Evolutionary conservation across 2,888 invertebrate genomes (phyloP).

Genomic region (Ophioninae sp.): DNA sequence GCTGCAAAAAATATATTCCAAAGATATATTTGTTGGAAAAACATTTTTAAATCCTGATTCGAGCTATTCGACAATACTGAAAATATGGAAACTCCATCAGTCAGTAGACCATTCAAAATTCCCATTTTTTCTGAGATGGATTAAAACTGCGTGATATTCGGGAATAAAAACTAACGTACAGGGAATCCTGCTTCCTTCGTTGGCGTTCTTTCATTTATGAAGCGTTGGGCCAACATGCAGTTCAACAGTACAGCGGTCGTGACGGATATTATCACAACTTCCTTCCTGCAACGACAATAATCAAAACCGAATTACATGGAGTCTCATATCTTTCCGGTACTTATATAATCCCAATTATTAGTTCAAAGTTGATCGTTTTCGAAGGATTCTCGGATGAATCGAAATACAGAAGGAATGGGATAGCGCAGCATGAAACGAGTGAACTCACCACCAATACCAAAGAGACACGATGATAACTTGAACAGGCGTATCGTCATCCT

Average conservation of each 20-base stretch:
- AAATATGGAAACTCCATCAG: background rate
- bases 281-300: conserved; percentile 83
- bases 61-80: background rate
- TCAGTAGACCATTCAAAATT: background rate
- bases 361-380: background rate
- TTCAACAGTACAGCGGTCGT: conserved; percentile 88
- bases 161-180: conserved; percentile 60
- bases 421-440: background rate
- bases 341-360: background rate
- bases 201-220: conserved; percentile 70
- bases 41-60: background rate
- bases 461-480: conserved; percentile 88
- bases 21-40: background rate
- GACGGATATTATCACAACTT: conserved; percentile 89
- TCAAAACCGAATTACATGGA: background rate
- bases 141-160: background rate
- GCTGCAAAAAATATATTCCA: conserved; percentile 66
- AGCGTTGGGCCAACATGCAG: conserved; percentile 84
- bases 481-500: conserved; percentile 84
- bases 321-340: background rate
- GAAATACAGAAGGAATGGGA: too few species aligned
- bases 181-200: conserved; percentile 73
- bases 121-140: background rate
- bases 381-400: too few species aligned
- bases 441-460: conserved; percentile 88